Conservation (phyloP, 1,140 invertebrate species). For the Drosophila pandora region DNA sequence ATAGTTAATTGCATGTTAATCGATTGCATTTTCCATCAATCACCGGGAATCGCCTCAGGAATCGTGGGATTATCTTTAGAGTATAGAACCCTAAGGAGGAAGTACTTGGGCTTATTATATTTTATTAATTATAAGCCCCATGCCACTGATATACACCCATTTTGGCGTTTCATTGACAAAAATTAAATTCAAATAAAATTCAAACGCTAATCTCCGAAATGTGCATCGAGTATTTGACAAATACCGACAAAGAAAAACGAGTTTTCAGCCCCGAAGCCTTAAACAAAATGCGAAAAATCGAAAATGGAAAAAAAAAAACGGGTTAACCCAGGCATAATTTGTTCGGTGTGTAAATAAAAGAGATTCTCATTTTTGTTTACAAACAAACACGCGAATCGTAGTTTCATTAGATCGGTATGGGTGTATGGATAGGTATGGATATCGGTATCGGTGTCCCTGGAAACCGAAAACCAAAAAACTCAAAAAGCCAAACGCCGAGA, state of each 20-base stretch:
- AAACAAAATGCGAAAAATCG: not conserved
- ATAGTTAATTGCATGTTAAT: conserved; percentile 35
- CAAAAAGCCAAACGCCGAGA: conserved; percentile 15
- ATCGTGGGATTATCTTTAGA: conserved; percentile 1
- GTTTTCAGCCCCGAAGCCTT: not conserved
- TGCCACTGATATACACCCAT: not conserved
- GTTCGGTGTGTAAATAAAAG: conserved; percentile 26
- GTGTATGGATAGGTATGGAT: no score
- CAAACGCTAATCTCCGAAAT: conserved; percentile 16
- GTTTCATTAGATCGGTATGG: not conserved
- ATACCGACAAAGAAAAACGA: conserved; percentile 1
- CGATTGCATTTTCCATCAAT: conserved; percentile 31
- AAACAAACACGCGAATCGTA: conserved; percentile 37
- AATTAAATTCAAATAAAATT: conserved; percentile 14
- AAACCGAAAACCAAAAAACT: conserved; percentile 22
- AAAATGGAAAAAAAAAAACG: conserved; percentile 16
- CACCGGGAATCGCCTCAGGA: conserved; percentile 1
- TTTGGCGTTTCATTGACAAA: conserved; percentile 15
- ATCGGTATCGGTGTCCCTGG: conserved; percentile 12
- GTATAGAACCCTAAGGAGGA: not conserved
- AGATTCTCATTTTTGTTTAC: conserved; percentile 26
- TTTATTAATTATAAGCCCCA: not conserved
- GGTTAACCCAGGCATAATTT: conserved; percentile 24
- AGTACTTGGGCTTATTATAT: not conserved
- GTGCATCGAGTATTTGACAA: conserved; percentile 24